Conservation (phyloP, 2,888 invertebrate genomes). For the Xestia sexstrigata region DNA sequence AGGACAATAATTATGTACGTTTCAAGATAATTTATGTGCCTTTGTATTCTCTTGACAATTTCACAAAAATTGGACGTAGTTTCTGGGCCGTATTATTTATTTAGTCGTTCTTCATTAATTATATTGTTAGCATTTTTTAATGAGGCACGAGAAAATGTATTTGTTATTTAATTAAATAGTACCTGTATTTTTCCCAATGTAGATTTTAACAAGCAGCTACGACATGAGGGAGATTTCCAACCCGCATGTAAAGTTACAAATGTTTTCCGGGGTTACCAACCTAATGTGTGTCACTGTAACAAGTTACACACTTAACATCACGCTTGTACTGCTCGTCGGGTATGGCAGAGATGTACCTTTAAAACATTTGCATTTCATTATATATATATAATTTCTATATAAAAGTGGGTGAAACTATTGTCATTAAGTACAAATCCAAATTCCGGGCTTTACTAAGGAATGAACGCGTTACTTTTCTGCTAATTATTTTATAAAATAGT, state of each 20-base stretch:
- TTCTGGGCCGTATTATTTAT: neutral
- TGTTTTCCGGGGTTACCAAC: conserved; percentile 7
- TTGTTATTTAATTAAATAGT: neutral
- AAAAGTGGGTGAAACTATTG: neutral
- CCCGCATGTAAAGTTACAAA: conserved; percentile 36
- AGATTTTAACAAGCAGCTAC: neutral
- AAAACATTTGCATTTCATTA: neutral
- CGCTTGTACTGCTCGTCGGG: neutral
- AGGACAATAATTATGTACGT: neutral
- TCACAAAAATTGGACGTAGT: neutral
- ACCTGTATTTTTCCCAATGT: neutral
- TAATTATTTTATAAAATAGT: neutral
- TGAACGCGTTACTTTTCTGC: neutral
- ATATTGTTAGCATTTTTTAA: neutral
- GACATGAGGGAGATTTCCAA: too few species aligned
- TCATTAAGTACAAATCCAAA: neutral
- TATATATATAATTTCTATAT: neutral
- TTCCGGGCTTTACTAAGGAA: neutral
- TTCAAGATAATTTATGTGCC: neutral
- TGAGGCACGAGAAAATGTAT: neutral
- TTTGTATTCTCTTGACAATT: conserved; percentile 3
- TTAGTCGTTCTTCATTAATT: neutral
- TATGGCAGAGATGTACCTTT: neutral
- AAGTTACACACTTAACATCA: neutral
- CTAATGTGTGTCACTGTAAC: neutral